Conservation (phyloP, 2,888 invertebrate species). For the Parnassius orleans region DNA sequence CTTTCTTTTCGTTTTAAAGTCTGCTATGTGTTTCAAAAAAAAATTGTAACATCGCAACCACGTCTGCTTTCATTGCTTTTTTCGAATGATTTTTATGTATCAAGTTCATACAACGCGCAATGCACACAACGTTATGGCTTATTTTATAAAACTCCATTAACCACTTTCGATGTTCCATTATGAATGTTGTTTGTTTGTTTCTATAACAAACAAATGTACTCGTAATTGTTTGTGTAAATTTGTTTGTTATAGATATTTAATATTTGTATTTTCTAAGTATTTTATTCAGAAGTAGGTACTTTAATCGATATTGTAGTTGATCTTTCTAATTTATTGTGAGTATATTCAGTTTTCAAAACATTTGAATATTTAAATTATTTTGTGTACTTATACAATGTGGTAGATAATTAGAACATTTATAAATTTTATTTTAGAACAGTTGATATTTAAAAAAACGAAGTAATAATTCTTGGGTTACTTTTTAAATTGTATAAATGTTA, state of each 20-base stretch:
- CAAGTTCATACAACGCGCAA: slow-evolving; percentile 8
- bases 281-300: too few species aligned
- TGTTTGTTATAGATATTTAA: neutral
- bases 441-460: too few species aligned
- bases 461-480: too few species aligned
- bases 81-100: slow-evolving; percentile 6
- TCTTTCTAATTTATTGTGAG: too few species aligned
- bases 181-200: neutral
- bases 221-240: neutral
- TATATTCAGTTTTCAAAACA: too few species aligned
- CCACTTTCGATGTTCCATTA: slow-evolving; percentile 13
- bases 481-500: too few species aligned
- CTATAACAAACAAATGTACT: neutral
- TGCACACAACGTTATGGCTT: slow-evolving; percentile 13
- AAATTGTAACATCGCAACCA: slow-evolving; percentile 12
- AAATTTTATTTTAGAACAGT: too few species aligned
- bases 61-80: slow-evolving; percentile 20
- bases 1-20: slow-evolving; percentile 48
- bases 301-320: too few species aligned
- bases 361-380: too few species aligned
- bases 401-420: too few species aligned
- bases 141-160: slow-evolving; percentile 15
- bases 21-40: slow-evolving; percentile 30
- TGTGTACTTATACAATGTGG: too few species aligned
- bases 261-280: too few species aligned